Evolutionary conservation across 2,888 invertebrate species (phyloP).

Genomic region (Xestia c-nigrum): DNA sequence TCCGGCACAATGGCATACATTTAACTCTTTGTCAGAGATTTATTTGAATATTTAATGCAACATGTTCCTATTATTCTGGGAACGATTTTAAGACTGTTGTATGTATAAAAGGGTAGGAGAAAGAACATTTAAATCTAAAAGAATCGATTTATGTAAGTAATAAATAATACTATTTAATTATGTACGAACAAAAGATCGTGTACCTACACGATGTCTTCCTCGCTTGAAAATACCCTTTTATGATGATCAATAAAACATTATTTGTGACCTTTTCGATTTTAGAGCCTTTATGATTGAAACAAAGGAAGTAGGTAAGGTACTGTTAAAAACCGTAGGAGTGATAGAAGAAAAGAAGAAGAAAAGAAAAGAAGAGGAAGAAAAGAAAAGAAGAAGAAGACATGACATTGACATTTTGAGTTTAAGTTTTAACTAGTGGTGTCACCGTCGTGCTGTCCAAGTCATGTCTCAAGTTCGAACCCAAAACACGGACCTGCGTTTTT

Average conservation of each 20-base stretch:
- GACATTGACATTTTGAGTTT: too few relatives aligned
- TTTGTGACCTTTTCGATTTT: background rate
- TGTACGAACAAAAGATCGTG: background rate
- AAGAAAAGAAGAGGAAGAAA: too few relatives aligned
- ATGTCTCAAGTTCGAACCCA: too few relatives aligned
- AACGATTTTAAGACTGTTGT: slow-evolving; percentile 34
- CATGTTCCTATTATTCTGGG: slow-evolving; percentile 21
- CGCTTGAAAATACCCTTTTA: background rate
- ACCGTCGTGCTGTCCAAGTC: too few relatives aligned
- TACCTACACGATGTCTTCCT: background rate
- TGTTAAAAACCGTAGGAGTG: too few relatives aligned
- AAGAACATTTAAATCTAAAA: slow-evolving; percentile 6
- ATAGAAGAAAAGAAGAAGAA: too few relatives aligned
- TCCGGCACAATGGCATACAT: slow-evolving; percentile 55
- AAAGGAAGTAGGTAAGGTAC: background rate
- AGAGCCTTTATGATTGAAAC: background rate
- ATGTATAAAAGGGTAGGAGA: slow-evolving; percentile 35
- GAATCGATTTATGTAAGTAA: background rate
- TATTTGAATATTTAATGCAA: slow-evolving; percentile 54
- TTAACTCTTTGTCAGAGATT: slow-evolving; percentile 49
- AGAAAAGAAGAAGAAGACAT: too few relatives aligned
- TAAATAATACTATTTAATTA: background rate
- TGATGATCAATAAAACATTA: background rate
- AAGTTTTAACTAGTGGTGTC: too few relatives aligned
- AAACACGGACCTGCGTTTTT: too few relatives aligned